Base-by-base conservation (phyloP, 2,797 vertebrate genomes). In the Todus mexicanus region DNA sequence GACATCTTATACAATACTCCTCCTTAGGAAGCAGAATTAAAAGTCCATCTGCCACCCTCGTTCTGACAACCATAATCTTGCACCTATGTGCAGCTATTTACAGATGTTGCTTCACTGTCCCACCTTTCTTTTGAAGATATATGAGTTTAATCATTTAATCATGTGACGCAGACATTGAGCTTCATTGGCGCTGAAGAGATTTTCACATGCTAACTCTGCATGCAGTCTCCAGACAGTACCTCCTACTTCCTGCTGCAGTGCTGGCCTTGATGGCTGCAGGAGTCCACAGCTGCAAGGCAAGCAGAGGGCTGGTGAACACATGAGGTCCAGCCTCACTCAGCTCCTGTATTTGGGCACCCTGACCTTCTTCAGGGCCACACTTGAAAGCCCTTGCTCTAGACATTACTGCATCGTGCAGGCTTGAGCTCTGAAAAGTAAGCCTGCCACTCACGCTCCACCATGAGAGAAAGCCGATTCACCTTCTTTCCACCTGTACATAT, bases 221-320 rank as follows among this genome's bases (percentile, higher is more conserved):
- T 4, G 25, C 0, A 0, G 23, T 27, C n/a, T 53, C 38, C 27
- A 26, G 45, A 17, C 5, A 9, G 29, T 12, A 42, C 18, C 45
- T 65, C 51, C 23, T 2, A 38, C 16, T 35, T 53, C 42, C 19
- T 26, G 21, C 38, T 43, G 51, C 17, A n/a, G 21, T 48, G 11
- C 15, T 0, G 0, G 9, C 21, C 17, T 27, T 13, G 5, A 35
- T 29, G 40, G 25, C 25, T 6, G 1, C 19, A 15, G 38, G 1
- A 33, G 42, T 6, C 31, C 48, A 53, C 4, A 35, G 33, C 12
- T 17, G 1, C 3, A 15, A 63, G 59, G 20, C 53, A 53, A 27
- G 53, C n/a, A 37, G 50, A 1, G 0, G 19, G 25, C 25, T 35
- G 21, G 26, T 21, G 51, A 51, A 29, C 6, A 27, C 0, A 1